Evolutionary conservation across 2,797 vertebrate species (phyloP).

Genomic region (Phaenicophaeus curvirostris): DNA sequence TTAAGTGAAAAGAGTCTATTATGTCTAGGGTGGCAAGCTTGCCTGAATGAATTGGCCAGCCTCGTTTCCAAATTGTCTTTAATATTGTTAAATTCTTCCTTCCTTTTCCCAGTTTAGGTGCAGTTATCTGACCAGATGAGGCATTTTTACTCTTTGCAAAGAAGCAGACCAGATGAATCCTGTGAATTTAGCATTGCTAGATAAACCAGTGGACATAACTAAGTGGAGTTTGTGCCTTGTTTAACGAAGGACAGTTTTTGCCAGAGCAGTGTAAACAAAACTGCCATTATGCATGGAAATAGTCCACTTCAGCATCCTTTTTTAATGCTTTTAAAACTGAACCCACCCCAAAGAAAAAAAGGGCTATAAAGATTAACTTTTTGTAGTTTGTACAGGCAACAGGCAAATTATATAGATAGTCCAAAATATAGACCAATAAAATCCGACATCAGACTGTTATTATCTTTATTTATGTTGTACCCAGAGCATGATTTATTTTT

Average conservation of each 20-base stretch:
- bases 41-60: neutral
- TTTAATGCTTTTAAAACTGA: conserved; percentile 47
- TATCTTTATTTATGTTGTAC: conserved; percentile 60
- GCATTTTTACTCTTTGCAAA: neutral
- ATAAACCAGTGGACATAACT: conserved; percentile 33
- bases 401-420: conserved; percentile 18
- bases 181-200: conserved; percentile 31
- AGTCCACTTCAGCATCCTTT: conserved; percentile 24
- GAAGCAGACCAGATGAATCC: neutral
- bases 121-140: conserved; percentile 15
- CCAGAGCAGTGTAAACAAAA: conserved; percentile 32
- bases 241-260: conserved; percentile 53
- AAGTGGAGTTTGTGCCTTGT: conserved; percentile 27
- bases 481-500: conserved; percentile 51
- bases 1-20: neutral
- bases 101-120: neutral
- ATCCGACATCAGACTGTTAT: conserved; percentile 29
- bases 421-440: conserved; percentile 39
- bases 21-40: neutral
- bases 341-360: neutral
- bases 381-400: conserved; percentile 18
- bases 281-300: conserved; percentile 23
- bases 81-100: neutral
- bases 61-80: neutral
- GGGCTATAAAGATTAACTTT: conserved; percentile 37